Base-by-base conservation (phyloP, 1,140 invertebrate genomes). In the Lasioglossum baleicum region DNA sequence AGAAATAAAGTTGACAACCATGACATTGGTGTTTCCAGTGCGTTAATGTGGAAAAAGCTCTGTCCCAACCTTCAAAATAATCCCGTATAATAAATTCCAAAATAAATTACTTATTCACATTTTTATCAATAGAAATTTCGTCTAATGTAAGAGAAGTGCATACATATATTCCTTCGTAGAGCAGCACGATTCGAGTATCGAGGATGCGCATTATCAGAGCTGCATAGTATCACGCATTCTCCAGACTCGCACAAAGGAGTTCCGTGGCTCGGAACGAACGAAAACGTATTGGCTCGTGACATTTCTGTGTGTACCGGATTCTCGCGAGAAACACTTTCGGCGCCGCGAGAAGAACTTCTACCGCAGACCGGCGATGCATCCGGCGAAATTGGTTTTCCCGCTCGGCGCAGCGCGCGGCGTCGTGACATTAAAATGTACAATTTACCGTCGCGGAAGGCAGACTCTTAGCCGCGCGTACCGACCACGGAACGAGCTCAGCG, bases 341-440 rank as follows among this genome's bases (percentile, higher is more conserved):
- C 8, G 7, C 20, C 64, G 17, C 63, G 17, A 20, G 20, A 65
- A 42, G 2, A 65, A 65, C 7, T 15, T 35, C 1, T 0, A 4
- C 7, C 58, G 22, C 8, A 60, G 64, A n/a, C 6, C 13, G 1
- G n/a, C 10, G 66, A 58, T 58, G 56, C 26, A 51, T 11, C 42
- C 44, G 1, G 0, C 48, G 60, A 63, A 63, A 78, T 78, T 78
- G 48, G 68, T 72, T 65, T 63, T n/a, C 58, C 40, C 15, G 15
- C 15, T 78, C 60, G 44, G 35, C 42, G 68, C 35, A 48, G n/a
- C n/a, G n/a, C n/a, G n/a, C n/a, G n/a, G 61, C 42, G 68, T 44
- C 60, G n/a, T n/a, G n/a, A 64, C 69, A 71, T 72, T 78, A 78
- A 78, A 56, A 72, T 44, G 68, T 31, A 44, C 67, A 63, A 58